Base-by-base conservation (phyloP, 2,113 vertebrate species). In the Phalacrocorax aristotelis region DNA sequence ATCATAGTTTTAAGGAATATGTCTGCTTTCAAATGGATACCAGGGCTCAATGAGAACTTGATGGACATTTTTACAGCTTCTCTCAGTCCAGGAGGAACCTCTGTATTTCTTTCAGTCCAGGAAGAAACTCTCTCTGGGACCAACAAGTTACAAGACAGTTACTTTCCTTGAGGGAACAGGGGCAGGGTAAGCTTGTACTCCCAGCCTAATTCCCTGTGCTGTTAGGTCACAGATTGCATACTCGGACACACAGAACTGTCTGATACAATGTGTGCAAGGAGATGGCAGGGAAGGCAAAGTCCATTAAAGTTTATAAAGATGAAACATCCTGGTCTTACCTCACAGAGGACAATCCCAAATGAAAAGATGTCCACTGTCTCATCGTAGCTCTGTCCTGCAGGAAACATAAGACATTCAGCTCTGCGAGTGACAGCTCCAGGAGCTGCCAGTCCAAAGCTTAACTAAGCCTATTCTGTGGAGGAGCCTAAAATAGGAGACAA, bases 341-440 rank as follows among this genome's bases (percentile, higher is more conserved):
- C 99, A 15, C 99, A 99, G 82, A 99, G 99, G 46, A 99, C 98
- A 58, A 99, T 99, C 82, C 99, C 99, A 94, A 99, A 99, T 32
- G 99, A 99, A 98, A 99, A 99, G 95, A 99, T 98, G 87, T 99
- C 99, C 98, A 99, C 99, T 12, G 99, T 99, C 97, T 99, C 99
- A 69, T 99, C 99, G 1, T 99, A 99, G 96, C 99, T 99, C 98
- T 99, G 99, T 82, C 99, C 99, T 99, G 96, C 71, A 88, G 94
- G 48, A 87, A 96, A 95, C 65, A 93, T 2, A 93, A 90, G 42
- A 93, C 42, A 97, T 49, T 54, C 64, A 94, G 46, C 22, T 79
- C 51, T 71, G 46, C 17, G 51, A 89, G 12, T 65, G 19, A 32
- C 15, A 68, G 19, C 11, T 88, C 44, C 64, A 83, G 90, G 75